phyloP scores from a whole-genome alignment of 2,113 vertebrate genomes.

The Neopipo cinnamomea region DNA sequence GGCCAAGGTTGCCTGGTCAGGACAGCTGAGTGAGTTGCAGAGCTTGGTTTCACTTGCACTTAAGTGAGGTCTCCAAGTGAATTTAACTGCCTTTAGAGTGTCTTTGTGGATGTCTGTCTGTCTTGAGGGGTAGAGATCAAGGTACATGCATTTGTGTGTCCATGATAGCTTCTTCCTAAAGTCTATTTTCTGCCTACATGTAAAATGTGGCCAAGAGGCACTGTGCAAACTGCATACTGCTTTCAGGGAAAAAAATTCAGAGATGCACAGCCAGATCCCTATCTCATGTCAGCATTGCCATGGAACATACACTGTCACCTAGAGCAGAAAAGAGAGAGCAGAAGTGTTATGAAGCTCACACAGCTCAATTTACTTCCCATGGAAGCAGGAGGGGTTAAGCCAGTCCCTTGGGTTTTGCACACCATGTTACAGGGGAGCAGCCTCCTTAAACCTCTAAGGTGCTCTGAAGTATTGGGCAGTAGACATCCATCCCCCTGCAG shows the following conservation, averaged over 20 bases:
- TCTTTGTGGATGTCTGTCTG: not conserved
- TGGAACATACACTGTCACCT: not conserved
- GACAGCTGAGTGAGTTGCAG: not conserved
- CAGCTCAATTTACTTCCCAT: not conserved
- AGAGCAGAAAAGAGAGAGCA: not conserved
- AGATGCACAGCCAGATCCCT: not conserved
- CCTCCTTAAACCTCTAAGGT: not conserved
- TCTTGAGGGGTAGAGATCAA: not conserved
- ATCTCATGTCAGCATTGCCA: accelerated
- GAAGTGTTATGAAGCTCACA: not conserved
- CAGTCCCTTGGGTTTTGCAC: not conserved
- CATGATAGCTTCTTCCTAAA: not conserved
- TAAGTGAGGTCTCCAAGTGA: not conserved
- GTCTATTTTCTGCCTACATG: not conserved
- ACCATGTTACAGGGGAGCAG: not conserved
- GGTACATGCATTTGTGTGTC: not conserved
- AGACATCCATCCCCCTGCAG: not conserved
- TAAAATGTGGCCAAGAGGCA: not conserved
- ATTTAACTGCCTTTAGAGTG: not conserved
- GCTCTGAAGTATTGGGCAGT: not conserved
- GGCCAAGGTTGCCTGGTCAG: not conserved
- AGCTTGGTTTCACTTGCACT: not conserved
- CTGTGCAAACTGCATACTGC: not conserved
- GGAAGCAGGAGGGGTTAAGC: not conserved
- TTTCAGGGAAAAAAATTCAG: not conserved